phyloP scores from a whole-genome alignment of 2,113 vertebrate species.

The Lepidothrix coronata region DNA sequence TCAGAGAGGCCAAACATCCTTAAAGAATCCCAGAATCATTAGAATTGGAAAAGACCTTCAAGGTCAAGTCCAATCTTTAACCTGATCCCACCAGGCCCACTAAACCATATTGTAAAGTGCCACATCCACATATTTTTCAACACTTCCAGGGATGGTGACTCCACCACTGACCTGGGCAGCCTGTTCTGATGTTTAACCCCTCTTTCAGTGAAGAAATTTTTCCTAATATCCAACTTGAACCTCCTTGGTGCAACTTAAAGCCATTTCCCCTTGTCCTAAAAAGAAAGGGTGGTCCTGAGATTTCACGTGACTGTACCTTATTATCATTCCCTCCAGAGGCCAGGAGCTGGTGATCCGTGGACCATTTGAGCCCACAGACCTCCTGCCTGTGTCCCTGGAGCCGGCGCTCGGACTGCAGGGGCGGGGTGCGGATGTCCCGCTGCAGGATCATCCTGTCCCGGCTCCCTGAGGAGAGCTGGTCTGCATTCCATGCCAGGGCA shows the following conservation, averaged over 20 bases:
- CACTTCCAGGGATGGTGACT: neutral
- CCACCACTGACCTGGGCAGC: neutral
- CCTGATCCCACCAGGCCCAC: neutral
- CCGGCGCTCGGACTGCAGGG: constrained; percentile 91
- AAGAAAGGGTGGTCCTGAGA: neutral
- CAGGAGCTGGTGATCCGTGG: constrained; percentile 95
- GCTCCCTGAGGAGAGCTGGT: constrained; percentile 95
- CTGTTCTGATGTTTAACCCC: neutral
- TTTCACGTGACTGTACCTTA: constrained; percentile 76
- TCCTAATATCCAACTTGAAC: neutral
- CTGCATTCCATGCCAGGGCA: constrained; percentile 95
- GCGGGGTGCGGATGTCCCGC: constrained; percentile 90
- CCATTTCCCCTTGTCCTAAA: neutral
- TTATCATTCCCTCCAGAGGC: constrained; percentile 98
- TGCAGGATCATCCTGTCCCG: constrained; percentile 96
- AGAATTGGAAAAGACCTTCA: neutral
- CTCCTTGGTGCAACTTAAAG: neutral
- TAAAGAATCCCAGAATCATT: neutral
- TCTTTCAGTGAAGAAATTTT: neutral
- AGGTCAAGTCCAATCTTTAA: neutral
- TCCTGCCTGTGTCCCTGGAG: constrained; percentile 98
- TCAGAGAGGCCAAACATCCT: neutral
- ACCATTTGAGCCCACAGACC: constrained; percentile 98
- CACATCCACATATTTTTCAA: neutral
- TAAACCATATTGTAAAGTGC: neutral